These are phyloP conservation scores for Drosophila murphyi DNA, from an alignment of 1,140 invertebrate genomes.

Conservation along the genomic window DNA sequence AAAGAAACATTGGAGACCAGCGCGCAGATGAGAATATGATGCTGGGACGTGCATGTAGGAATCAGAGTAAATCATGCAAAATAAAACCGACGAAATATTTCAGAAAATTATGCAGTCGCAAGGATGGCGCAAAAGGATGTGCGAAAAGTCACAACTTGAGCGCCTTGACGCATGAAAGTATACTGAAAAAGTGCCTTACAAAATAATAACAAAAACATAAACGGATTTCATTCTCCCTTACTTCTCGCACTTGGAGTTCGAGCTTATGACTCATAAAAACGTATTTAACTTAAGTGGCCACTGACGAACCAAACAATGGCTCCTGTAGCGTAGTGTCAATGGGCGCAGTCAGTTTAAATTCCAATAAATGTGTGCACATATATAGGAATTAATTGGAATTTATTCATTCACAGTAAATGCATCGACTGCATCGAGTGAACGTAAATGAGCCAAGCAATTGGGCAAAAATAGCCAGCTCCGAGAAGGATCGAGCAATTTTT, in stretches of 20 bases:
- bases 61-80: constrained; percentile 80
- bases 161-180: constrained; percentile 52
- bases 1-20: constrained; percentile 18
- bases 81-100: constrained; percentile 58
- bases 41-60: constrained; percentile 21
- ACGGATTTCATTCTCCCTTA: constrained; percentile 11
- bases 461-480: constrained; percentile 36
- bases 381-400: constrained; percentile 48
- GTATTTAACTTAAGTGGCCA: constrained; percentile 70
- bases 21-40: constrained; percentile 23
- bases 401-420: constrained; percentile 6
- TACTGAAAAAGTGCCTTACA: constrained; percentile 54
- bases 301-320: constrained; percentile 38
- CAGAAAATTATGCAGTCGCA: constrained; percentile 72
- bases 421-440: constrained; percentile 12
- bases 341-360: constrained; percentile 59
- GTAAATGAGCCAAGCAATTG: constrained; percentile 31
- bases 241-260: not conserved
- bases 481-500: constrained; percentile 20
- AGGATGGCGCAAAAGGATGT: constrained; percentile 53
- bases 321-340: not conserved
- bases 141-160: constrained; percentile 65
- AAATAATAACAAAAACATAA: constrained; percentile 29
- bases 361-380: constrained; percentile 54
- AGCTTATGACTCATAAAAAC: constrained; percentile 57